These are phyloP conservation scores for Hedychridium roseum DNA, from an alignment of 2,888 invertebrate genomes.

Conservation along the genomic window DNA sequence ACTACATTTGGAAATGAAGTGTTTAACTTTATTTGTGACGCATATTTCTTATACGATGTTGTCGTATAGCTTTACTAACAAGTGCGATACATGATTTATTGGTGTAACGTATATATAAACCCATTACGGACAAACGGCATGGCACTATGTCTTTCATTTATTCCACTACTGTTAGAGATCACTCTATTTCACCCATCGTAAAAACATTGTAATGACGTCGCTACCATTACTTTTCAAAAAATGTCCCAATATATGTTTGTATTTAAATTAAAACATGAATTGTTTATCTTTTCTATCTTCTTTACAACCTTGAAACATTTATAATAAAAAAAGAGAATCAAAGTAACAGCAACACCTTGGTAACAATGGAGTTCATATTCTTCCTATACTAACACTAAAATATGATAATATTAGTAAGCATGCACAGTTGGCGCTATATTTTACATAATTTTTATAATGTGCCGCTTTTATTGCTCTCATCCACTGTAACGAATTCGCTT, in stretches of 20 bases:
- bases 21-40: conserved; percentile 51
- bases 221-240: no score
- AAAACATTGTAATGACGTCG: no score
- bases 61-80: conserved; percentile 58
- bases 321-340: conserved; percentile 24
- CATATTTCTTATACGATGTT: conserved; percentile 20
- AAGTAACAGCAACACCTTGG: conserved; percentile 30
- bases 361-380: conserved; percentile 32
- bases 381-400: conserved; percentile 34
- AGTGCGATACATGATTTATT: conserved; percentile 51
- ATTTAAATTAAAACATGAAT: conserved; percentile 9
- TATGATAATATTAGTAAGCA: conserved; percentile 25
- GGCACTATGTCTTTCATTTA: conserved; percentile 13
- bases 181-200: conserved; percentile 11
- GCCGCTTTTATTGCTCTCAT: no score
- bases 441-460: conserved; percentile 29
- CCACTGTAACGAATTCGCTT: no score
- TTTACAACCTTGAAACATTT: background rate
- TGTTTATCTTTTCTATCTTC: conserved; percentile 3
- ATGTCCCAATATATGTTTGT: no score
- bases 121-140: conserved; percentile 22
- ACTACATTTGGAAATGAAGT: conserved; percentile 55
- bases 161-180: conserved; percentile 8
- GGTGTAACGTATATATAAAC: conserved; percentile 26
- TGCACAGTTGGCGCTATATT: conserved; percentile 32